These are phyloP conservation scores for Brenthis daphne DNA, from an alignment of 2,888 invertebrate species.

Conservation along the genomic window DNA sequence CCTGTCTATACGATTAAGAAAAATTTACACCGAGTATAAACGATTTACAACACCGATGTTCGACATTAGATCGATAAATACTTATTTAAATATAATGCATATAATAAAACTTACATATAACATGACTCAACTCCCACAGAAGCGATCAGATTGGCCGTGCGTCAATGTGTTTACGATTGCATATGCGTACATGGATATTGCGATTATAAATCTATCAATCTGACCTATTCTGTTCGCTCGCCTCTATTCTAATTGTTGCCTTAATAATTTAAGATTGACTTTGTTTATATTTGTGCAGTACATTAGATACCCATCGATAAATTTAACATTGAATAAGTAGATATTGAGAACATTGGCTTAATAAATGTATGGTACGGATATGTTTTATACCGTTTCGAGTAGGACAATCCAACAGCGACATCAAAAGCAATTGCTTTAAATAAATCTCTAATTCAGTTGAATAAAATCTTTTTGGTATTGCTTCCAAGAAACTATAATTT, in stretches of 20 bases:
- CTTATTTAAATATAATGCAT: constrained; percentile 52
- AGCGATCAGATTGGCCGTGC: constrained; percentile 54
- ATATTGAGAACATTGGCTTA: constrained; percentile 32
- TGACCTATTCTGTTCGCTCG: constrained; percentile 59
- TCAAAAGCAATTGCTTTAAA: constrained; percentile 29
- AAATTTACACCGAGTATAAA: constrained; percentile 51
- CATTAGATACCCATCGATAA: constrained; percentile 47
- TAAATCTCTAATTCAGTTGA: neutral
- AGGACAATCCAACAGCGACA: constrained; percentile 68
- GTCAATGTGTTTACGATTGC: constrained; percentile 18
- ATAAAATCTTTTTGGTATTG: neutral
- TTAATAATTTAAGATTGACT: constrained; percentile 68
- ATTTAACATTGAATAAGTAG: constrained; percentile 38
- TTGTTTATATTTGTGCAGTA: constrained; percentile 61
- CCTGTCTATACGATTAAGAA: constrained; percentile 48
- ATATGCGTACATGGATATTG: constrained; percentile 24
- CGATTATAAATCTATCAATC: constrained; percentile 46
- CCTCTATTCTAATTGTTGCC: constrained; percentile 60
- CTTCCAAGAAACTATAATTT: neutral
- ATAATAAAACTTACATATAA: constrained; percentile 56
- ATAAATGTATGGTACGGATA: constrained; percentile 57
- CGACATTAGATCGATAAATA: constrained; percentile 51
- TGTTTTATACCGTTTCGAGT: constrained; percentile 52
- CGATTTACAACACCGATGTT: constrained; percentile 55
- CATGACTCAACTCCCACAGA: constrained; percentile 51